phyloP scores from a whole-genome alignment of 2,113 vertebrate genomes.

The Pachycephala philippinensis region DNA sequence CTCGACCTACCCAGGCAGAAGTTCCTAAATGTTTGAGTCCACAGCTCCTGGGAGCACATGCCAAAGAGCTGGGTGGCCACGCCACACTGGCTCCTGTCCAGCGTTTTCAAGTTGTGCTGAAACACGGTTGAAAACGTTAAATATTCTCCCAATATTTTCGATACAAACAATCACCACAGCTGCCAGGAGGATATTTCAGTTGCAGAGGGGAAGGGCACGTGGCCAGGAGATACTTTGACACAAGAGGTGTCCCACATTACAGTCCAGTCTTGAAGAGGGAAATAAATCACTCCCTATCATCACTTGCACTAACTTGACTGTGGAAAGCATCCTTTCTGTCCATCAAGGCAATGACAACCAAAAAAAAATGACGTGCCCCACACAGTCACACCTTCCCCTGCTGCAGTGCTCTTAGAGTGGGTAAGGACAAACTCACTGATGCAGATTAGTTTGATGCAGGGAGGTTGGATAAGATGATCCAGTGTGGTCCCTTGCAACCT shows the following conservation, averaged over 20 bases:
- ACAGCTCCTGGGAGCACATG: conserved; percentile 9
- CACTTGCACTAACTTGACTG: neutral
- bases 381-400: neutral
- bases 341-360: neutral
- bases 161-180: neutral
- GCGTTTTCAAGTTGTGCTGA: neutral
- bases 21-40: conserved; percentile 2
- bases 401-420: neutral
- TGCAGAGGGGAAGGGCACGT: neutral
- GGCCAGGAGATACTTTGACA: neutral
- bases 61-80: conserved; percentile 34
- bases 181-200: neutral
- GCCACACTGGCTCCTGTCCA: neutral
- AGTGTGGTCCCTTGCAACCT: neutral
- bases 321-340: neutral
- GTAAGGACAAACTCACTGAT: neutral
- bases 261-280: neutral
- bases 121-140: neutral
- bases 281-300: conserved; percentile 16
- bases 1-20: conserved; percentile 12
- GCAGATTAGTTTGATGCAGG: neutral
- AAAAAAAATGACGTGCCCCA: rapidly evolving
- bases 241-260: neutral
- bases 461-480: neutral
- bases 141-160: neutral